A percentile compares a stretch with the other conserved stretches of the same genome.
These are phyloP conservation scores for Tetranychus piercei DNA, from an alignment of 2,888 invertebrate species.

Conservation along the genomic window DNA sequence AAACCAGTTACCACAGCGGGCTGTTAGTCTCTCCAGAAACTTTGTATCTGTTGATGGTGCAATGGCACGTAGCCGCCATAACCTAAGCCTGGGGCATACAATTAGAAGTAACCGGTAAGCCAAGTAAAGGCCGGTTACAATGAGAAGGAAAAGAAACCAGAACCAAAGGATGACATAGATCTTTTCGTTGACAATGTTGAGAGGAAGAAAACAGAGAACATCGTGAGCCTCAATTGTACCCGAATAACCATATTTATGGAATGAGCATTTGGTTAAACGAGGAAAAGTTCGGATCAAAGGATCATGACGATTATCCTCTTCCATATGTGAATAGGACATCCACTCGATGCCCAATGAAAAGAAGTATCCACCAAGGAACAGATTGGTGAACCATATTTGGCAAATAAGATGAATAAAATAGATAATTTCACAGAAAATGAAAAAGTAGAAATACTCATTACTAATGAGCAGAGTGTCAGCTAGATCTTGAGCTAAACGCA, in stretches of 20 bases:
- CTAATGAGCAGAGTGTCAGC: conserved; percentile 10
- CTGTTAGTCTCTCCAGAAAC: not conserved
- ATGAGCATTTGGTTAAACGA: conserved; percentile 12
- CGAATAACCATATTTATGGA: conserved; percentile 14
- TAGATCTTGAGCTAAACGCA: conserved; percentile 9
- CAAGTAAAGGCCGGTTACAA: not conserved
- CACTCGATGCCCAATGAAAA: conserved; percentile 5
- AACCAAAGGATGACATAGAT: conserved; percentile 14
- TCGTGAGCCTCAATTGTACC: conserved; percentile 13
- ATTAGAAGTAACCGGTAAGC: conserved; percentile 2
- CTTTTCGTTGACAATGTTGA: conserved; percentile 15
- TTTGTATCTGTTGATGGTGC: conserved; percentile 11
- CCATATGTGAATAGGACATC: conserved; percentile 10
- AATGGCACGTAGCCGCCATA: not conserved
- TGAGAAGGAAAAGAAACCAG: conserved; percentile 13
- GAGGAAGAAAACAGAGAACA: conserved; percentile 12
- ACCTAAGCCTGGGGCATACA: conserved; percentile 1
- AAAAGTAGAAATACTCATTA: conserved; percentile 11
- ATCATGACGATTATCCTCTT: conserved; percentile 11
- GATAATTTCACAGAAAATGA: conserved; percentile 12
- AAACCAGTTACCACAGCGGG: conserved; percentile 10
- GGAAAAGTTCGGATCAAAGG: conserved; percentile 10
- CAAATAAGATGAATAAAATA: conserved; percentile 14
- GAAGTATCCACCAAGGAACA: conserved; percentile 10
- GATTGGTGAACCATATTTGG: conserved; percentile 14